Evolutionary conservation across 2,113 vertebrate genomes (phyloP).

Genomic region (Dipodomys stephensi): DNA sequence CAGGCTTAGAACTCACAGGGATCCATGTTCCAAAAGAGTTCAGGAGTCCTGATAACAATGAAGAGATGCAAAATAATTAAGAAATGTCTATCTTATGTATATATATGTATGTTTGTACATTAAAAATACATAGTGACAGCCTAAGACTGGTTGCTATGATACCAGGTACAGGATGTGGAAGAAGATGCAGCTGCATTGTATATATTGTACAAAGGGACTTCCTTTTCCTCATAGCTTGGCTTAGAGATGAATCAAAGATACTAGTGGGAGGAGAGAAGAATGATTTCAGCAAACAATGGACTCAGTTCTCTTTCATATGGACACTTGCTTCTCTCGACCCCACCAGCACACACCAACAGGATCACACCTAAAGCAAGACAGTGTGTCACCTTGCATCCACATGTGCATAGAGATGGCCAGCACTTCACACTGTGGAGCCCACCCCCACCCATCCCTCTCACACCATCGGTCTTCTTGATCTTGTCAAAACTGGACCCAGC

Average conservation of each 20-base stretch:
- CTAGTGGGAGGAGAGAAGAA: accelerated
- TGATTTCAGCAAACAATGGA: not conserved
- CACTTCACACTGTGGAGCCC: not conserved
- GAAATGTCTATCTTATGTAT: not conserved
- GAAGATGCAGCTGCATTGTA: accelerated
- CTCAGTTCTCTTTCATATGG: not conserved
- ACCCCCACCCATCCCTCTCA: accelerated
- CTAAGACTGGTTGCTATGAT: not conserved
- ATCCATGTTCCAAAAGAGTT: not conserved
- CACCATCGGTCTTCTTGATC: not conserved
- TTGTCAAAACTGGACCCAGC: not conserved
- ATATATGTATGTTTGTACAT: not conserved
- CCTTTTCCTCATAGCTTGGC: not conserved
- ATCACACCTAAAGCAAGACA: not conserved
- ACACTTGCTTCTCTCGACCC: not conserved
- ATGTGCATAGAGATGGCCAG: not conserved
- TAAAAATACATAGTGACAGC: not conserved
- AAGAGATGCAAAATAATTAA: not conserved
- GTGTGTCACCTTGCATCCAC: not conserved
- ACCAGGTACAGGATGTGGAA: not conserved
- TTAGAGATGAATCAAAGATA: not conserved
- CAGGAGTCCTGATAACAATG: not conserved
- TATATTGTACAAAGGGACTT: not conserved
- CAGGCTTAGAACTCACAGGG: not conserved
- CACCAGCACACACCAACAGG: accelerated